Conservation (phyloP, 2,888 invertebrate genomes). For the Melipona beecheii region DNA sequence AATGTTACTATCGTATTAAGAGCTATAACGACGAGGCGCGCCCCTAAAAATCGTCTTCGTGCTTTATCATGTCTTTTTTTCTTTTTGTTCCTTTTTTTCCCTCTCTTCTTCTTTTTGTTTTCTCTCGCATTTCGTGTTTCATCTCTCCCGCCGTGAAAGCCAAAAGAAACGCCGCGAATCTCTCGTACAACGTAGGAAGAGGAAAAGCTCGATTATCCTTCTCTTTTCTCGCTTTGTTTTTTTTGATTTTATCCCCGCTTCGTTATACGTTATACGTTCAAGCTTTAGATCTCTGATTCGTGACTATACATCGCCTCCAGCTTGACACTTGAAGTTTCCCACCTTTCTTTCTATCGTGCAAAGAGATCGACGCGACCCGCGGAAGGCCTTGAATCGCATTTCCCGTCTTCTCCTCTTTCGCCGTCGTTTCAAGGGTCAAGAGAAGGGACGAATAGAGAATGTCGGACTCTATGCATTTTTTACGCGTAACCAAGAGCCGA, state of each 20-base stretch:
- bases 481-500: constrained; percentile 51
- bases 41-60: constrained; percentile 68
- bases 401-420: background rate
- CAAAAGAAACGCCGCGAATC: constrained; percentile 68
- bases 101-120: background rate
- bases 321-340: constrained; percentile 19
- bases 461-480: constrained; percentile 53
- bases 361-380: background rate
- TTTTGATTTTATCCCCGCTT: constrained; percentile 31
- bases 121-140: constrained; percentile 48
- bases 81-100: background rate
- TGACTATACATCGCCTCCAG: background rate
- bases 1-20: constrained; percentile 79
- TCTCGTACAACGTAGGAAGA: constrained; percentile 64
- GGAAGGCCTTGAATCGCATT: too few species aligned
- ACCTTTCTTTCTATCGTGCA: background rate
- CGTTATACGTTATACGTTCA: constrained; percentile 13
- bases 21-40: constrained; percentile 80
- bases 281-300: constrained; percentile 3
- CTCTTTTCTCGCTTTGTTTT: constrained; percentile 25
- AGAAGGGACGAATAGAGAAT: constrained; percentile 36
- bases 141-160: constrained; percentile 50
- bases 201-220: constrained; percentile 68
- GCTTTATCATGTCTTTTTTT: constrained; percentile 45
- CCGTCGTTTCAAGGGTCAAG: constrained; percentile 44